Evolutionary conservation across 2,797 vertebrate genomes (phyloP), one percentile per base, ranked within the genome.

Genomic region (Rhinogobio ventralis): DNA sequence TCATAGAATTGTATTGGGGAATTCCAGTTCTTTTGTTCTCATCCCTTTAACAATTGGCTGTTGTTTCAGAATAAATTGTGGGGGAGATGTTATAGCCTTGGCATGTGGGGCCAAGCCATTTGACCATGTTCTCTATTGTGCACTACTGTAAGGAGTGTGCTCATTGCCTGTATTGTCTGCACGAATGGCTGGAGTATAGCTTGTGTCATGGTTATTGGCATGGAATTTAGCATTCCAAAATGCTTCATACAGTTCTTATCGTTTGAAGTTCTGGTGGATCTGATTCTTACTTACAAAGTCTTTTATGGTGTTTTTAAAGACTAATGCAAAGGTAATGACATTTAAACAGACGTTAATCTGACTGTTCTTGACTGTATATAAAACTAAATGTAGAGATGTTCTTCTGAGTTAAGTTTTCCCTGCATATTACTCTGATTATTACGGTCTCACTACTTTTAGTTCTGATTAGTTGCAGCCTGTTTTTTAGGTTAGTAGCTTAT

Each of bases 11-110:
- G 73, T 77, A 51, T 84, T 28, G 39, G 30, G 81, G 57, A 75
- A 67, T 55, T 68, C 62, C 28, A 79, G 55, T 30, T 80, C 68
- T 72, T 88, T 84, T 83, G 74, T 90, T 72, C 53, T 72, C 28
- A 64, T 67, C 86, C 25, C 9, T 28, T 73, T 86, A 90, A 94
- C 93, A 94, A 91, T 90, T 84, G 88, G 60, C 89, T 78, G 87
- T 93, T 89, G 84, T 89, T 92, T 89, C 1, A 14, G 28, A 60
- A 84, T 73, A 83, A 68, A 74, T 69, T 89, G 92, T 94, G 92
- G 94, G 92, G 91, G 93, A 55, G 90, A 91, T 89, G 91, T 94
- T 88, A 79, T 84, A 87, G 81, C 89, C 87, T 90, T 83, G 89
- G 90, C 89, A 90, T 88, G 87, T 88, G 85, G 69, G 82, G 86